Base-by-base conservation (phyloP, 2,888 invertebrate species). In the Cheilosia soror region DNA sequence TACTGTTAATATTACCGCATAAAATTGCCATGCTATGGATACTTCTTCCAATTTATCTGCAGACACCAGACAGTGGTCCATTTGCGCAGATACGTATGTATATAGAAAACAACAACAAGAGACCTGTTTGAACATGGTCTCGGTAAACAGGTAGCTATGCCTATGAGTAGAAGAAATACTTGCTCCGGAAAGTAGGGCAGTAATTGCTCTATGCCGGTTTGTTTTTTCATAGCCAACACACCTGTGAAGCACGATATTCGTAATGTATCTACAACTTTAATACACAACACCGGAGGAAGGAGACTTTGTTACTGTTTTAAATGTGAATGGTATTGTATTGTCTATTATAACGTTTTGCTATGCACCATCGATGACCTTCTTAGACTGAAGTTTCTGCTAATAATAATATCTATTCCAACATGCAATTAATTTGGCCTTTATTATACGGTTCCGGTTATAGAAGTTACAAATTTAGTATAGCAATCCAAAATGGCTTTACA, bases 1-100 rank as follows among this genome's bases (percentile, higher is more conserved):
- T 76, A 80, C 79, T 75, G 65, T 66, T 80, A 66, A 60, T 66
- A 66, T 83, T 73, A 73, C 68, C 66, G 57, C 78, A 83, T 49
- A 37, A 69, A 69, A 73, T 68, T 33, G 62, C 68, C 55, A 63
- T 57, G 33, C 71, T 42, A 40, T 58, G 51, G 42, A 31, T 27
- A 44, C 44, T 62, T 31, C 31, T 33, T 63, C 4, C 37, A 9
- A 25, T 57, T 37, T 51, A 51, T 25, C 51, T 82, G 44, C 63
- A 31, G 20, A 65, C 33, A 31, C 37, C 63, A 31, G 20, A 65
- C 33, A 31, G 25, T 33, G 63, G 15, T 44, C 47, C 58, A 63
- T 55, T 66, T 57, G 37, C 40, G 55, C 29, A 65, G 15, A 37
- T 55, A 3, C 31, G 49, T 27, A 27, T 4, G 13, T n/a, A n/a